These are phyloP conservation scores for Orbicella faveolata DNA, from an alignment of 64 coral and sea anemone species.

Conservation along the genomic window DNA sequence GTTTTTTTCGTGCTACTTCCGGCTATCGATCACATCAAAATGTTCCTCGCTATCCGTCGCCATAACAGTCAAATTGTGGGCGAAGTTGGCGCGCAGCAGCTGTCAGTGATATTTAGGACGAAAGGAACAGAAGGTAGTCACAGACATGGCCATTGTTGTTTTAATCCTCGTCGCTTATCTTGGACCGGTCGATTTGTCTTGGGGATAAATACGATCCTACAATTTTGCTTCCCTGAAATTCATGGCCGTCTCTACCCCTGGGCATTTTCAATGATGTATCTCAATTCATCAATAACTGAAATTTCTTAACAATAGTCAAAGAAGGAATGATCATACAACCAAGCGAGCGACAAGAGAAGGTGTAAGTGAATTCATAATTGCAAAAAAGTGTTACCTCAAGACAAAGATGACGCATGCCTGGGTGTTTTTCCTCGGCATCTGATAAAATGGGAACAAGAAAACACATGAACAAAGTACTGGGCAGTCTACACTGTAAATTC, in stretches of 20 bases:
- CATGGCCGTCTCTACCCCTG: neutral
- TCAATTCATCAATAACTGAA: neutral
- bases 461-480: too few species aligned
- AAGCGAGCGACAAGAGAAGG: too few species aligned
- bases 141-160: neutral
- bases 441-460: too few species aligned
- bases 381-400: too few species aligned
- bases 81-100: neutral
- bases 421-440: too few species aligned
- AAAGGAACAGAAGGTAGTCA: constrained; percentile 1
- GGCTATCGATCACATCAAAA: neutral
- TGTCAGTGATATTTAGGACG: neutral
- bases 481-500: too few species aligned
- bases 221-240: neutral
- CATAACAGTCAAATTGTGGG: neutral
- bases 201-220: too few species aligned
- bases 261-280: neutral
- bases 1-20: neutral
- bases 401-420: too few species aligned
- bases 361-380: too few species aligned
- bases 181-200: neutral
- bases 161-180: neutral
- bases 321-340: too few species aligned
- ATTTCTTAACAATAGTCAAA: too few species aligned
- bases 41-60: neutral